Evolutionary conservation across 2,888 invertebrate genomes (phyloP).

Genomic region (Cryptus armator): DNA sequence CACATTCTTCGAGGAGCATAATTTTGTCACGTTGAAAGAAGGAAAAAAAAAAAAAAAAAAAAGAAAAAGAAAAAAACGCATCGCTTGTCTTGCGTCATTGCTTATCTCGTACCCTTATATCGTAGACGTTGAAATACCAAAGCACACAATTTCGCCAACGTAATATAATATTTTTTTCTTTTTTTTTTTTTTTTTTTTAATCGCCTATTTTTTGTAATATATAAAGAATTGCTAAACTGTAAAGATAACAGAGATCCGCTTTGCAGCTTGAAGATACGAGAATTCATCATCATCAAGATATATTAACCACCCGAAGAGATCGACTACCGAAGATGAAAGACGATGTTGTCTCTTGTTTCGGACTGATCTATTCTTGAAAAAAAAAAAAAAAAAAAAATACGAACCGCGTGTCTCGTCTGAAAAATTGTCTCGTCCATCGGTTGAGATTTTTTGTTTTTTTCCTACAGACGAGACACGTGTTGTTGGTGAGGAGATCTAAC

Average conservation of each 20-base stretch:
- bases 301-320: conserved; percentile 45
- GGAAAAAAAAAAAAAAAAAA: neutral
- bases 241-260: conserved; percentile 21
- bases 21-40: conserved; percentile 19
- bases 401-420: conserved; percentile 24
- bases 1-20: conserved; percentile 28
- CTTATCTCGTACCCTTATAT: conserved; percentile 35
- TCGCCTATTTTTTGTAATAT: neutral
- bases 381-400: conserved; percentile 17
- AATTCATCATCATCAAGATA: conserved; percentile 59
- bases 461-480: conserved; percentile 24
- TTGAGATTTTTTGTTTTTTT: neutral
- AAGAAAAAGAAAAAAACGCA: conserved; percentile 19
- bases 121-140: conserved; percentile 41
- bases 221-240: conserved; percentile 6
- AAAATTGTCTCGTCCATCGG: neutral
- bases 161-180: neutral
- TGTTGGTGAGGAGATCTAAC: conserved; percentile 40
- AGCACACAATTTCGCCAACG: conserved; percentile 24
- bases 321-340: conserved; percentile 44
- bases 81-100: conserved; percentile 57
- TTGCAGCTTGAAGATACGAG: conserved; percentile 48
- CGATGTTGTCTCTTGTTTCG: conserved; percentile 27
- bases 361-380: conserved; percentile 29
- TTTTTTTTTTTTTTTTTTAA: neutral